phyloP scores from a whole-genome alignment of 23 tunicate genomes.

The Ciona savignyi region DNA sequence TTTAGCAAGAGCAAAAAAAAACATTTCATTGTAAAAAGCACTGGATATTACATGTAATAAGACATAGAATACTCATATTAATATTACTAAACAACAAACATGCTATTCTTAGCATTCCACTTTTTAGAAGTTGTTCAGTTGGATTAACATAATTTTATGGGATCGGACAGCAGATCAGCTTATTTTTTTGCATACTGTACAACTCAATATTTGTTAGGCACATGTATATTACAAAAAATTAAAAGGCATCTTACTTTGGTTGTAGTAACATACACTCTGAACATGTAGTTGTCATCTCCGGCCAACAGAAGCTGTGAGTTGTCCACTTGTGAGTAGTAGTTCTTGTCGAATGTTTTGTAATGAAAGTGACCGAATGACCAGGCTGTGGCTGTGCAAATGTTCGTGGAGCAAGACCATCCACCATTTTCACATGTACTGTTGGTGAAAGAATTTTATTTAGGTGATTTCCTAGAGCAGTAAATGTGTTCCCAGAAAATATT shows the following conservation, averaged over 20 bases:
- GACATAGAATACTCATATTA: no score
- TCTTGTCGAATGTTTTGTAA: slow-evolving; percentile 19
- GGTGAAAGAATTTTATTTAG: no score
- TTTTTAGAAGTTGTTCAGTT: background rate
- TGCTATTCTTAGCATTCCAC: background rate
- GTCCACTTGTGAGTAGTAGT: slow-evolving; percentile 6
- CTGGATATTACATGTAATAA: no score
- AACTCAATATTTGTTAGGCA: no score
- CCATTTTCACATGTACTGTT: background rate
- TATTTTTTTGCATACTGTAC: no score
- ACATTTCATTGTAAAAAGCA: no score
- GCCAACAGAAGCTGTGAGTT: slow-evolving; percentile 15
- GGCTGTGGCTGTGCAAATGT: slow-evolving; percentile 12
- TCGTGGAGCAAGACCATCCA: background rate
- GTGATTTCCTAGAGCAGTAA: no score
- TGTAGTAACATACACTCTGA: background rate
- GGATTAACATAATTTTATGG: background rate
- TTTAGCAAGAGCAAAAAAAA: no score
- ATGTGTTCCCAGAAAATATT: no score
- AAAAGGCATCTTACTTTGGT: background rate
- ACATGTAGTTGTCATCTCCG: slow-evolving; percentile 1
- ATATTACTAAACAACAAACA: no score
- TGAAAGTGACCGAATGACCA: slow-evolving; percentile 19
- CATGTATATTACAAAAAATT: no score
- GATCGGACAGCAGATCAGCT: no score